These are phyloP conservation scores for Chauna torquata DNA, from an alignment of 2,113 vertebrate genomes.

Conservation along the genomic window DNA sequence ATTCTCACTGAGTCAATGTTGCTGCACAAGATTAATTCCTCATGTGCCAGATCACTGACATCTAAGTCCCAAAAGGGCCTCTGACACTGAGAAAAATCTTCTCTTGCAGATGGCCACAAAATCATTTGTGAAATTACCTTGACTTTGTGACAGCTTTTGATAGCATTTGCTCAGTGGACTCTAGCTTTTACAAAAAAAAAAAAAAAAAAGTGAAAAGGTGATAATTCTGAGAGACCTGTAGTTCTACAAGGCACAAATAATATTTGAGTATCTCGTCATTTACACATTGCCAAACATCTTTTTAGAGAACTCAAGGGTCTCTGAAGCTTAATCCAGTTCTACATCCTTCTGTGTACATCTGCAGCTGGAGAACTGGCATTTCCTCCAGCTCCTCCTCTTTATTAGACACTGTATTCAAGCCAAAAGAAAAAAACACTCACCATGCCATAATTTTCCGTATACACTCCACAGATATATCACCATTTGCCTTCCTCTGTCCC, in stretches of 20 bases:
- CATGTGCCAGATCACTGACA: background rate
- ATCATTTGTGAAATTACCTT: background rate
- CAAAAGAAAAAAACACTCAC: conserved; percentile 21
- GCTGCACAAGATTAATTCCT: background rate
- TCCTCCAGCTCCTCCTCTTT: background rate
- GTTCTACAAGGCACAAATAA: background rate
- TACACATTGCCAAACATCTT: background rate
- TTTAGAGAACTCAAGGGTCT: background rate
- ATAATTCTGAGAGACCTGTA: background rate
- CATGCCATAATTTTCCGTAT: conserved; percentile 83
- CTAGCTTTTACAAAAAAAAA: background rate
- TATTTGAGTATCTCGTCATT: background rate
- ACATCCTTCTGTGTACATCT: background rate
- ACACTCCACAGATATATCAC: conserved; percentile 84
- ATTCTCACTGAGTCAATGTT: background rate
- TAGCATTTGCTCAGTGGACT: background rate
- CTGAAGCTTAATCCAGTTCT: background rate
- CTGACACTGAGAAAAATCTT: too few relatives aligned
- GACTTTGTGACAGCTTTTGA: background rate
- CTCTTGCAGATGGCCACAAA: background rate
- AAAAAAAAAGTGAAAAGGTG: background rate
- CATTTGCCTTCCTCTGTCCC: conserved; percentile 83
- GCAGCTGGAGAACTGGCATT: background rate
- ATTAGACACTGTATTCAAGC: background rate
- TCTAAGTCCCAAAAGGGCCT: background rate